Base-by-base conservation (phyloP, 1,140 invertebrate species). In the Asobara japonica region DNA sequence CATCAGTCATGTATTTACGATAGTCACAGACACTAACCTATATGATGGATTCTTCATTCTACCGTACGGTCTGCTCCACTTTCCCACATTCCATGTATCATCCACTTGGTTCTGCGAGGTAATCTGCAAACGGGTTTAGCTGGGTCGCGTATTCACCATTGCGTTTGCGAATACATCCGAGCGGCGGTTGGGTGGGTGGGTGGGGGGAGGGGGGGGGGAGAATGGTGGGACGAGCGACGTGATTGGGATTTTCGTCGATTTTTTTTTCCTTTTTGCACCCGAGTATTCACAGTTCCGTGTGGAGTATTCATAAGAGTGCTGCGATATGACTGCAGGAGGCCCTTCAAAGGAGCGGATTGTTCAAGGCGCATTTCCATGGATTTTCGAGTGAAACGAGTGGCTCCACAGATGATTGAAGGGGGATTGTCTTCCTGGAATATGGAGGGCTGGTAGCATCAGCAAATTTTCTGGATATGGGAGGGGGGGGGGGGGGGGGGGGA, bases 341-440 rank as follows among this genome's bases (percentile, higher is more conserved):
- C 22, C 51, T 56, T 56, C 10, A 56, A 56, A 11, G 20, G 20
- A 25, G 16, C 25, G 18, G 18, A 56, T 56, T 56, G 11, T 56
- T 56, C 10, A 6, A 27, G 7, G 22, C 20, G 20, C 25, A 56
- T 56, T 25, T 56, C 25, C 51, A 18, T 11, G 22, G n/a, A n/a
- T n/a, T n/a, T n/a, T n/a, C n/a, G n/a, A n/a, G 20, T 56, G 51
- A 56, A 56, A 56, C 51, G 51, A 56, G 18, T 22, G 51, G 51
- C 13, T n/a, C n/a, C 51, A 27, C 8, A 18, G 51, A 56, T 56
- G 22, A 56, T 56, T 56, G 51, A 22, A 56, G 22, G 22, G 10
- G 25, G 22, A 56, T 56, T 56, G 13, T 22, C 51, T 27, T 18
- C 4, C 18, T 25, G 18, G 25, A 7, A 56, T 10, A 56, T 56